Evolutionary conservation across 2,797 vertebrate genomes (phyloP).

Genomic region (Gambusia yucatana): DNA sequence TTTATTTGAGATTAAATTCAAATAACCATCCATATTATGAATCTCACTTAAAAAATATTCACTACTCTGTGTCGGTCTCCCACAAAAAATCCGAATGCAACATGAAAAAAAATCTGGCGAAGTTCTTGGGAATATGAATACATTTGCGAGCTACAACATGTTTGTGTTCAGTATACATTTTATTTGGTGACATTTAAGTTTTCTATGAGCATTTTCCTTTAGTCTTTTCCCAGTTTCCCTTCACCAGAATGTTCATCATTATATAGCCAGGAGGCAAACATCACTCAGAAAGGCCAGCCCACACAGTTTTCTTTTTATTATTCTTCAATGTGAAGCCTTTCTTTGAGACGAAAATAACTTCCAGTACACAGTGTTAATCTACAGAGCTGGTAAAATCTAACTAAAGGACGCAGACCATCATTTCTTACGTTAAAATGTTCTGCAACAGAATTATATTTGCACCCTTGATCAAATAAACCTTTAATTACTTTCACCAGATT

Average conservation of each 20-base stretch:
- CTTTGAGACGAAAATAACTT: slow-evolving; percentile 27
- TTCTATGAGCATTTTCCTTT: not conserved
- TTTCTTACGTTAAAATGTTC: not conserved
- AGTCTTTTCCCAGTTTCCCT: slow-evolving; percentile 21
- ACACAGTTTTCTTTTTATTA: slow-evolving; percentile 16
- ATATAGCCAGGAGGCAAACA: slow-evolving; percentile 12
- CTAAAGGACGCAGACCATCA: not conserved
- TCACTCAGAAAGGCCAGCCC: slow-evolving; percentile 28
- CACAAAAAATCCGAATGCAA: not conserved
- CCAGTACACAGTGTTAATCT: slow-evolving; percentile 2
- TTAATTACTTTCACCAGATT: not conserved
- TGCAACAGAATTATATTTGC: not conserved
- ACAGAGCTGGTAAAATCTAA: slow-evolving; percentile 1
- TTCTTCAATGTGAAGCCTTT: slow-evolving; percentile 18
- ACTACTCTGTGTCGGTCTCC: not conserved
- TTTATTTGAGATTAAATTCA: not conserved
- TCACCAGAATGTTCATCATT: slow-evolving; percentile 16
- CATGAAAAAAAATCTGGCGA: not conserved
- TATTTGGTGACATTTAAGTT: not conserved
- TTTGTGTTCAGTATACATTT: not conserved
- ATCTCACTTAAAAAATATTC: not conserved
- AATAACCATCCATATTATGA: not conserved
- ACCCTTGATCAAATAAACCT: not conserved
- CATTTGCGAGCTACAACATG: not conserved
- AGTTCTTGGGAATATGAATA: not conserved